Base-by-base conservation (phyloP, 2,113 vertebrate genomes). In the Syrmaticus mikado region DNA sequence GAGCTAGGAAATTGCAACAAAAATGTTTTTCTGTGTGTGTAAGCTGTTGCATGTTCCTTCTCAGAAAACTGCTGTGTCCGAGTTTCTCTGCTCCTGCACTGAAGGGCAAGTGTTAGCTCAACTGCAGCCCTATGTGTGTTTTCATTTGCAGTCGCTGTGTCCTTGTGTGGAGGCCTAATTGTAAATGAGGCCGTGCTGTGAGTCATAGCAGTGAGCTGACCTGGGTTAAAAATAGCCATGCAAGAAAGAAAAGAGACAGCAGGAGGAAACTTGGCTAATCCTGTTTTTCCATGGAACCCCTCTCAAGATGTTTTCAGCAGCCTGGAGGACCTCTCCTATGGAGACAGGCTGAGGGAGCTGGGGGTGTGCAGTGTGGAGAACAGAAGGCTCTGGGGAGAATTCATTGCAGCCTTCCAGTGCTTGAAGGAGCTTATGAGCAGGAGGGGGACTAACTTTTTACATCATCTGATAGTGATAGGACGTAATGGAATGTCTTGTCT, bases 221-320 rank as follows among this genome's bases (percentile, higher is more conserved):
- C 71, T 24, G n/a, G 43, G 36, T 73, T 96, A 82, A 95, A 95
- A 92, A 91, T 89, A 92, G 58, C n/a, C 5, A 15, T 68, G 12
- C 16, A 52, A 87, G 78, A 45, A 94, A 76, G 58, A 87, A 48
- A 45, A 72, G 62, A 79, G 48, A n/a, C 75, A 87, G 74, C 53
- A 79, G 66, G 74, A 94, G 71, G 89, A 92, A 94, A 34, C 87
- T 85, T 41, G 57, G 66, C 18, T 76, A 70, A 89, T 92, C 66
- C 53, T 87, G 25, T 87, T 94, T 94, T 94, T 79, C 75, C n/a
- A 2, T 25, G 8, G 73, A 48, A 3, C 36, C 28, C 4, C 27
- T 76, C 45, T 46, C 20, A 62, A 82, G 74, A 22, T 61, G 57
- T 87, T 82, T 75, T 65, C 58, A 82, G 58, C n/a, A 8, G 27